A percentile compares a stretch with the other conserved stretches of the same genome.
phyloP scores from a whole-genome alignment of 2,113 vertebrate genomes.

The Salvelinus namaycush region DNA sequence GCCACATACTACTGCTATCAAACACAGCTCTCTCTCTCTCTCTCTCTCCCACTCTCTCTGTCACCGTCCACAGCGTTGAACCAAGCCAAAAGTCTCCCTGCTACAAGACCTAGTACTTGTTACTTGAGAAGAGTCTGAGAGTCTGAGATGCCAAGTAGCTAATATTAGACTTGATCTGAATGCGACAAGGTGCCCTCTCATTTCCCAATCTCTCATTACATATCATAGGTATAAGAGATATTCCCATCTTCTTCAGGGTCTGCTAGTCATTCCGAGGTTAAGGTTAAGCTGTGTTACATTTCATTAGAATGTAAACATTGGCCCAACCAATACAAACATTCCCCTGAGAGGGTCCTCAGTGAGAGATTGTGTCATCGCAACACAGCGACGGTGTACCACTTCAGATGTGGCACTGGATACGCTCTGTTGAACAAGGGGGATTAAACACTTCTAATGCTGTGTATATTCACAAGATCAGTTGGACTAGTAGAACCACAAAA shows the following conservation, averaged over 20 bases:
- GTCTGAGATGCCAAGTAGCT: constrained; percentile 67
- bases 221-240: neutral
- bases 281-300: constrained; percentile 26
- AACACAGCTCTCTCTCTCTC: constrained; percentile 11
- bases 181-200: constrained; percentile 55
- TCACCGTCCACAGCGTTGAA: constrained; percentile 45
- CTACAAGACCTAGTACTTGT: constrained; percentile 39
- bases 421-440: neutral
- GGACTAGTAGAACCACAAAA: too few species aligned
- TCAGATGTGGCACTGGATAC: neutral
- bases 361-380: neutral
- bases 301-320: constrained; percentile 24
- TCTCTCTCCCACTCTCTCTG: constrained; percentile 17
- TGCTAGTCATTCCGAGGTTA: constrained; percentile 33
- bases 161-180: constrained; percentile 74
- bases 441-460: too few species aligned
- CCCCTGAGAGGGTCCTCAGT: constrained; percentile 5
- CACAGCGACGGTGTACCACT: neutral
- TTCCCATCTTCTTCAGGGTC: neutral
- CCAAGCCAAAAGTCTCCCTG: constrained; percentile 42
- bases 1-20: neutral
- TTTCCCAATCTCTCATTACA: constrained; percentile 8
- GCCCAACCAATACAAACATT: constrained; percentile 13
- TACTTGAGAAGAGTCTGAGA: constrained; percentile 67
- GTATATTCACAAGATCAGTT: too few species aligned